Conservation (phyloP, 2,113 vertebrate species). For the Erinaceus europaeus region DNA sequence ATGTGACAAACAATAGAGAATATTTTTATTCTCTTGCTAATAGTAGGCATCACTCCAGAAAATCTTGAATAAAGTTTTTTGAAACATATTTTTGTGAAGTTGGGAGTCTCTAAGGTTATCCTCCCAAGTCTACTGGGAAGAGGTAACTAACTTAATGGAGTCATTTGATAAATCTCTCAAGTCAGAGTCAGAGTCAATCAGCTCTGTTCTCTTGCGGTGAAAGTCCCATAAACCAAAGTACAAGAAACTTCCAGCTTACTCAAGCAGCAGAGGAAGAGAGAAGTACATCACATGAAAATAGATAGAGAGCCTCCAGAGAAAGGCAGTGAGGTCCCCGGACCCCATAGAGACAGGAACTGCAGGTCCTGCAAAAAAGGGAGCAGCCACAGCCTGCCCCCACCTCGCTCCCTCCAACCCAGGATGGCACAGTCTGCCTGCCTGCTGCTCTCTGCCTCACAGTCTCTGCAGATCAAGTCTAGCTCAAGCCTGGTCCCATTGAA, state of each 20-base stretch:
- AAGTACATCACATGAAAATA: no score
- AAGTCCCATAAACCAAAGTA: background rate
- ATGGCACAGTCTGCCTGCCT: background rate
- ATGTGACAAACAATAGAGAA: background rate
- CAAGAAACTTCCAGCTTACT: no score
- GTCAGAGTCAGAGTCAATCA: background rate
- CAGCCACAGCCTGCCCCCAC: no score
- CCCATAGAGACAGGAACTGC: no score
- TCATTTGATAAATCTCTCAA: background rate
- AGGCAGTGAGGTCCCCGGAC: no score
- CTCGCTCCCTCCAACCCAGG: no score
- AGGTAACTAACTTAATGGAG: no score
- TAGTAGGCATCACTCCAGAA: background rate
- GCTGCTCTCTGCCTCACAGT: background rate
- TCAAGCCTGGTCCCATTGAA: no score
- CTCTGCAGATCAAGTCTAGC: no score
- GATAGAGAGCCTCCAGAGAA: no score
- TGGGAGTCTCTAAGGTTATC: background rate
- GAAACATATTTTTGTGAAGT: constrained; percentile 17
- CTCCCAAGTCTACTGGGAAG: background rate
- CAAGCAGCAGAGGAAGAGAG: no score
- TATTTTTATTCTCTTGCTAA: constrained; percentile 9
- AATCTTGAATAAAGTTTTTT: background rate
- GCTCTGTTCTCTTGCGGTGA: background rate
- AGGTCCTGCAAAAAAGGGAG: no score